Evolutionary conservation across 92 coral and sea anemone genomes (phyloP).

Genomic region (Bergia sp.): DNA sequence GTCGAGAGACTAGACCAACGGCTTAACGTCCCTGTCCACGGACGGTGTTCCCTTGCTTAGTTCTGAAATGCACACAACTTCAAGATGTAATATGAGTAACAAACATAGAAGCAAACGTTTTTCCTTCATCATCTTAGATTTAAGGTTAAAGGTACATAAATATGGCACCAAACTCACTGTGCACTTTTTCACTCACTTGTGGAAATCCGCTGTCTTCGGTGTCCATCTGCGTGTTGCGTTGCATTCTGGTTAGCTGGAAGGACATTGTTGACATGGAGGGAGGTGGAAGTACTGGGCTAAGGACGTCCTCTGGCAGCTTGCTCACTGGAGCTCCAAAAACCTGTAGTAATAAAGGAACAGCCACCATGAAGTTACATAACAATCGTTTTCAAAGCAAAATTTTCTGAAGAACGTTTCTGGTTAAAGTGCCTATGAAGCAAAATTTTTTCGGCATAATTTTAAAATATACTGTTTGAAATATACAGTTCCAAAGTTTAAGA

Average conservation of each 20-base stretch:
- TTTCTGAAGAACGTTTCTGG: not conserved
- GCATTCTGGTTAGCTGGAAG: constrained; percentile 81
- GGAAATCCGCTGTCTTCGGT: constrained; percentile 36
- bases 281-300: constrained; percentile 78
- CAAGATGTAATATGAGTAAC: not conserved
- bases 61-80: not conserved
- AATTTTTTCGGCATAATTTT: too few relatives aligned
- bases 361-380: not conserved
- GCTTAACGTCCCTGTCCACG: too few relatives aligned
- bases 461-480: too few relatives aligned
- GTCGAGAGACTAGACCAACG: too few relatives aligned
- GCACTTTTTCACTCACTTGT: constrained; percentile 29
- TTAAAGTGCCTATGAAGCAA: too few relatives aligned
- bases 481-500: too few relatives aligned
- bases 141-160: not conserved
- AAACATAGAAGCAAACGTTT: too few relatives aligned
- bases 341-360: constrained; percentile 34
- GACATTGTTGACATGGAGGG: constrained; percentile 86
- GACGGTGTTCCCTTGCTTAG: too few relatives aligned
- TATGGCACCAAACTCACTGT: not conserved
- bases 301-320: constrained; percentile 80
- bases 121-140: not conserved
- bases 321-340: constrained; percentile 69
- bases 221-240: constrained; percentile 37
- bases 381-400: not conserved